Evolutionary conservation across 2,797 vertebrate genomes (phyloP).

Genomic region (Sciurus carolinensis): DNA sequence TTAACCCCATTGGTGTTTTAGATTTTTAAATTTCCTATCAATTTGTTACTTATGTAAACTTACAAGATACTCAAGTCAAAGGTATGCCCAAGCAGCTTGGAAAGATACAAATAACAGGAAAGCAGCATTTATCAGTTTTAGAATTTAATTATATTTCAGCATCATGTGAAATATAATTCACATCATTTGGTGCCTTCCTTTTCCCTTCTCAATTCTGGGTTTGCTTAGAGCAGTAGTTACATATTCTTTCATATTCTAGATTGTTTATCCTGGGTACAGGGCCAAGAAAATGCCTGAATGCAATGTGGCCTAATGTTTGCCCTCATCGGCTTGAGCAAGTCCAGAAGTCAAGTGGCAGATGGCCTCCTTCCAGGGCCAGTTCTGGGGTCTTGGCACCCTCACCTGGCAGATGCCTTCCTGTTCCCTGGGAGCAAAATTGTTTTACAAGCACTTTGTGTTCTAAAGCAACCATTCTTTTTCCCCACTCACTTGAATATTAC

Average conservation of each 20-base stretch:
- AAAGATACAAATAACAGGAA: neutral
- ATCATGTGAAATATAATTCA: too few species aligned
- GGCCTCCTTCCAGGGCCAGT: neutral
- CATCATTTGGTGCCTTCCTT: neutral
- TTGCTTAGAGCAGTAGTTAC: neutral
- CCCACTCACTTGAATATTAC: neutral
- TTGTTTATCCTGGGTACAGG: neutral
- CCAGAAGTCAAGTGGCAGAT: slow-evolving; percentile 71
- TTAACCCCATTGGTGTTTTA: neutral
- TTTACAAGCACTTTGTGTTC: neutral
- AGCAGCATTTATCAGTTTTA: neutral
- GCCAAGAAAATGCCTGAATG: slow-evolving; percentile 43
- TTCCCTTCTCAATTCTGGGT: neutral
- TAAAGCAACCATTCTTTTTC: neutral
- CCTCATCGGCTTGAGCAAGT: slow-evolving; percentile 62
- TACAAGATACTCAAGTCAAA: neutral
- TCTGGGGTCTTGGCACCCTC: slow-evolving; percentile 73
- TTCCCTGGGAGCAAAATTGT: neutral
- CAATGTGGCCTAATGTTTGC: slow-evolving; percentile 35
- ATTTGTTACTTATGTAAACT: neutral
- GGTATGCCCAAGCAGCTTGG: neutral
- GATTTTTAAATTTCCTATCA: neutral
- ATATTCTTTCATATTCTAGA: neutral
- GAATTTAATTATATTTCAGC: neutral
- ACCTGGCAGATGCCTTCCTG: slow-evolving; percentile 48